Percentiles rank a stretch among this genome's conserved stretches.
Evolutionary conservation across 2,888 invertebrate species (phyloP).

Genomic region (Anorthoa munda): DNA sequence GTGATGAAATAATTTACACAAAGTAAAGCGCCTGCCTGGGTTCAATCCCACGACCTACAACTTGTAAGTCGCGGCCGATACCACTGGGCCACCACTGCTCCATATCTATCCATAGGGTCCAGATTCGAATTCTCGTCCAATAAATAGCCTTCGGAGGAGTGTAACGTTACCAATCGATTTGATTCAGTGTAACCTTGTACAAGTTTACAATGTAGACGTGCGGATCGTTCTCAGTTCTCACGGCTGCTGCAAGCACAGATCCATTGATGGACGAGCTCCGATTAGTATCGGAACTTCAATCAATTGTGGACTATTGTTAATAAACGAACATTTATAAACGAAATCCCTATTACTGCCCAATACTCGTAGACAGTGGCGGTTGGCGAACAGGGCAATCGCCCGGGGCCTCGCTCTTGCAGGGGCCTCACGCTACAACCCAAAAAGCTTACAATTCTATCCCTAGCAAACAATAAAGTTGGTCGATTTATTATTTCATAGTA

Average conservation of each 20-base stretch:
- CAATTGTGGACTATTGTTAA: not conserved
- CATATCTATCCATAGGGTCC: not conserved
- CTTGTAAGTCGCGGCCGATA: too few species aligned
- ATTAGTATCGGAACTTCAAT: slow-evolving; percentile 30
- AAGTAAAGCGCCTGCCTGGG: too few species aligned
- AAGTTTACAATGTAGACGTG: slow-evolving; percentile 14
- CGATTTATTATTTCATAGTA: too few species aligned
- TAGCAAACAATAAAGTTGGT: too few species aligned
- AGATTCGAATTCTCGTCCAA: not conserved
- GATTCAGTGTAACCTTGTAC: slow-evolving; percentile 35
- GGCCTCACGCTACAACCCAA: too few species aligned
- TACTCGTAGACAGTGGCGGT: too few species aligned
- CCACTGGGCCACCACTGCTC: too few species aligned
- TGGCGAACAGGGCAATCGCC: too few species aligned
- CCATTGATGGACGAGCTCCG: slow-evolving; percentile 7
- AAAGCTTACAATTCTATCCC: too few species aligned
- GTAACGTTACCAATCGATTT: slow-evolving; percentile 17
- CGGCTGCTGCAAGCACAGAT: slow-evolving; percentile 26
- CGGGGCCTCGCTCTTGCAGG: too few species aligned
- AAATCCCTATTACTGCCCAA: not conserved
- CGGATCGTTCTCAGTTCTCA: slow-evolving; percentile 28
- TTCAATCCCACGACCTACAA: too few species aligned
- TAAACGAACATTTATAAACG: not conserved
- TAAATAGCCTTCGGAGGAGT: not conserved
- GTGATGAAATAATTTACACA: too few species aligned